Evolutionary conservation across 2,888 invertebrate species (phyloP).

Genomic region (Aleiodes alternator): DNA sequence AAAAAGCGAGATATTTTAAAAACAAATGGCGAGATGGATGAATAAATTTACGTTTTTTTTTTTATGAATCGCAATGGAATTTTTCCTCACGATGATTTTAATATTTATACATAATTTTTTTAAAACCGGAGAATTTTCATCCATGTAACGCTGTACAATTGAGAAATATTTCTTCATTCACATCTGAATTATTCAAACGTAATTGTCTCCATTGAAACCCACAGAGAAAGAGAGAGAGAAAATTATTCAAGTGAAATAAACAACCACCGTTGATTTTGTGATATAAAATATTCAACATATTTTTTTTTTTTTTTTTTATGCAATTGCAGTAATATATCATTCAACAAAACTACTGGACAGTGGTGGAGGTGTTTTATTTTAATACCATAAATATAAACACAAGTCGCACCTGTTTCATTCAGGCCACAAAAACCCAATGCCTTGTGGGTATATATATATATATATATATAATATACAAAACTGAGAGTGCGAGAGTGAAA

Average conservation of each 20-base stretch:
- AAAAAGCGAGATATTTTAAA: too few relatives aligned
- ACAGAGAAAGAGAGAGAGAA: constrained; percentile 12
- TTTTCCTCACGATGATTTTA: too few relatives aligned
- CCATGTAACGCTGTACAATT: too few relatives aligned
- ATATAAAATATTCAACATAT: constrained; percentile 16
- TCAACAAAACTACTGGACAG: constrained; percentile 22
- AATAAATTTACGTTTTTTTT: too few relatives aligned
- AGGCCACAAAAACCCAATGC: constrained; percentile 26
- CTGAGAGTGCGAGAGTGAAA: constrained; percentile 45
- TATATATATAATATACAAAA: constrained; percentile 26
- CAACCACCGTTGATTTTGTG: not conserved
- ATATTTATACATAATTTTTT: too few relatives aligned
- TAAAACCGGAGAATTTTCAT: too few relatives aligned
- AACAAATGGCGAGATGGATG: too few relatives aligned
- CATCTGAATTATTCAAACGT: not conserved
- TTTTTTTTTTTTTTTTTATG: not conserved
- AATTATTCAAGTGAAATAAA: constrained; percentile 13
- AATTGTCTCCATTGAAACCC: constrained; percentile 14
- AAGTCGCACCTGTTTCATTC: constrained; percentile 51
- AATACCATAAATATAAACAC: constrained; percentile 44
- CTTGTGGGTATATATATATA: constrained; percentile 27
- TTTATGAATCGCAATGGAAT: too few relatives aligned
- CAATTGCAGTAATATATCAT: constrained; percentile 15
- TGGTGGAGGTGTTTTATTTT: constrained; percentile 45
- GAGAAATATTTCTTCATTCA: too few relatives aligned